A percentile compares a stretch with the other conserved stretches of the same genome.
Evolutionary conservation across 2,888 invertebrate genomes (phyloP).

Genomic region (Sinelater perroti): DNA sequence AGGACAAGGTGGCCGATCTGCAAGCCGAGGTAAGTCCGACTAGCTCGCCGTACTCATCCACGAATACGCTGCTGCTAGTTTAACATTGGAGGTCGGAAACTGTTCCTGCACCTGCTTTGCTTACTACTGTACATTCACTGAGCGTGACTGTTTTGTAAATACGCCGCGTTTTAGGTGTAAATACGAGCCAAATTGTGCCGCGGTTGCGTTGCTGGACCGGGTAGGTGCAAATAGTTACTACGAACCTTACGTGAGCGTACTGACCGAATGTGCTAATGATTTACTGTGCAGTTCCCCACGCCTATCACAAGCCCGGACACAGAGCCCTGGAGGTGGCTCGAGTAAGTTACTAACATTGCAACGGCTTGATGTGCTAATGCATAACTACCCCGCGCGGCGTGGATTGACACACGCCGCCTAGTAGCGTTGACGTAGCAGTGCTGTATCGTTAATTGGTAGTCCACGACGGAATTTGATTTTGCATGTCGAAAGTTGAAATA

Average conservation of each 20-base stretch:
- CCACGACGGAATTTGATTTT: too few species aligned
- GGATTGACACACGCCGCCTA: not conserved
- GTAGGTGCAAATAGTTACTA: too few species aligned
- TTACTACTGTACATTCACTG: conserved; percentile 22
- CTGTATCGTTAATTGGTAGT: not conserved
- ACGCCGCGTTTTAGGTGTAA: not conserved
- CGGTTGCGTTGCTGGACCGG: too few species aligned
- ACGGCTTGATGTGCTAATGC: conserved; percentile 48
- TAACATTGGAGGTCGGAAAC: conserved; percentile 1
- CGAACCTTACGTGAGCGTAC: too few species aligned
- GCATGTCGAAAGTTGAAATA: too few species aligned
- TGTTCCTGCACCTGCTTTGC: conserved; percentile 32
- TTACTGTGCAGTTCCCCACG: conserved; percentile 80
- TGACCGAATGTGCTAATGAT: conserved; percentile 29
- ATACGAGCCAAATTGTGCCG: too few species aligned
- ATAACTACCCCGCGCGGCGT: conserved; percentile 14
- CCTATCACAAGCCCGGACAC: conserved; percentile 88
- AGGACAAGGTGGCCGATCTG: conserved; percentile 91
- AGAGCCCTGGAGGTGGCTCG: conserved; percentile 91
- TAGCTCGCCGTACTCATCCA: conserved; percentile 22
- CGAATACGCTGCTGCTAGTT: conserved; percentile 12
- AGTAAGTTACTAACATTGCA: conserved; percentile 69
- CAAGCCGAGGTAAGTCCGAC: conserved; percentile 84
- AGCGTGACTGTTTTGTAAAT: conserved; percentile 7
- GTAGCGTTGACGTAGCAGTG: not conserved